Conservation (phyloP, 2,113 vertebrate genomes). For the Glareola pratincola region DNA sequence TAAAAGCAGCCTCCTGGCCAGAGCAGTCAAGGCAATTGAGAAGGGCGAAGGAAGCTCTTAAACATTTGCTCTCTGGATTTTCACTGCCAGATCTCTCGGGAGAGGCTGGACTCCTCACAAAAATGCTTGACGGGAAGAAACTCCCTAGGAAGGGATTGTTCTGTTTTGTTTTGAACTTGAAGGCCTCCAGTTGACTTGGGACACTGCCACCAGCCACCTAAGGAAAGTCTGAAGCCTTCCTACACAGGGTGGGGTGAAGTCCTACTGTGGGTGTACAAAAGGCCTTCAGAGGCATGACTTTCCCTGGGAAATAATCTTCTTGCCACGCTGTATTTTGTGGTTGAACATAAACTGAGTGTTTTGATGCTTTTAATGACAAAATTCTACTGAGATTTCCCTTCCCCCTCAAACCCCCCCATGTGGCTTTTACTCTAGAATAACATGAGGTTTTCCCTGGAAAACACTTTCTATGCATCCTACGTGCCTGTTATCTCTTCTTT, state of each 20-base stretch:
- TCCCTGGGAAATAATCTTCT: not conserved
- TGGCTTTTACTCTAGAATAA: not conserved
- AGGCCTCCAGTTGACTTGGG: slow-evolving; percentile 33
- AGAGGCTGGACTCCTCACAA: slow-evolving; percentile 26
- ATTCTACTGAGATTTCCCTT: not conserved
- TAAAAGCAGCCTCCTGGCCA: not conserved
- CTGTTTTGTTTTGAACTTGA: slow-evolving; percentile 29
- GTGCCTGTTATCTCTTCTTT: not conserved
- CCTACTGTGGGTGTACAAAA: not conserved
- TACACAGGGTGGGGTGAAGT: not conserved
- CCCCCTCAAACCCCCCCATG: not conserved
- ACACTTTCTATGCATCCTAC: not conserved
- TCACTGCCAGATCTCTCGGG: slow-evolving; percentile 32
- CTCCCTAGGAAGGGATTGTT: slow-evolving; percentile 28
- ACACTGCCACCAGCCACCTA: not conserved
- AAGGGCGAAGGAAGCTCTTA: not conserved
- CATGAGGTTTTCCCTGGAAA: not conserved
- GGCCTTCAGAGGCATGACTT: not conserved
- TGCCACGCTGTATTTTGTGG: not conserved
- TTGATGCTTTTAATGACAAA: not conserved
- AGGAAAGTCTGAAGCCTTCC: not conserved
- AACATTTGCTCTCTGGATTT: not conserved
- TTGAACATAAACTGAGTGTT: not conserved
- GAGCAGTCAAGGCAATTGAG: not conserved
- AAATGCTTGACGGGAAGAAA: slow-evolving; percentile 47